Base-by-base conservation (phyloP, 1,140 invertebrate genomes). In the Lycorma delicatula region DNA sequence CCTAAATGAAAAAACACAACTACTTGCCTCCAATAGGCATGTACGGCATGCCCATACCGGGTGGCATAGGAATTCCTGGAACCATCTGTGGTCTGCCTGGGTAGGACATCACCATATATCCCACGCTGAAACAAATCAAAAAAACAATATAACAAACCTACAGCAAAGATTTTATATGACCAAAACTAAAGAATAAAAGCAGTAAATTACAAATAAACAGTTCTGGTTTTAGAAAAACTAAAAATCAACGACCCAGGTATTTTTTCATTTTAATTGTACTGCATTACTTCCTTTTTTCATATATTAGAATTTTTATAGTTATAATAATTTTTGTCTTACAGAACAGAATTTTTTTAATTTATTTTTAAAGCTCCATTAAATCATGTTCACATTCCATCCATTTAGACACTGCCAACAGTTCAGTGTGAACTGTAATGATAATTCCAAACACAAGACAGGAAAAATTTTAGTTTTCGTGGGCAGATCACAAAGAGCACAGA, bases 51-150 rank as follows among this genome's bases (percentile, higher is more conserved):
- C 51, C 59, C 74, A 80, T 79, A 38, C 62, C 63, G 7, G 73
- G 71, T 13, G 72, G 69, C 59, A 70, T 64, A 22, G 67, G 64
- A 13, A 77, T 71, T 23, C 76, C 77, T 56, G 78, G 78, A 65
- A 78, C 77, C 67, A 81, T 77, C 9, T 78, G 78, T 13, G 79
- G 77, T 58, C 78, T 69, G 23, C 74, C 74, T 25, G 76, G 76
- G 62, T 72, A 78, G 18, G 76, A 78, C 76, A 78, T 78, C 25
- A 66, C 67, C 62, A 67, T 66, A 47, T 64, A 67, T 34, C 63
- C 63, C 52, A 64, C 60, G 53, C 63, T 64, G 52, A 41, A 60
- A 50, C 18, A 53, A 34, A 38, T 34, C 31, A n/a, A 9, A 34
- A 34, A 34, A 34, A n/a, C 31, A 34, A 9, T 9, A 34, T 34